Evolutionary conservation across 2,888 invertebrate species (phyloP).

Genomic region (Icerya purchasi): DNA sequence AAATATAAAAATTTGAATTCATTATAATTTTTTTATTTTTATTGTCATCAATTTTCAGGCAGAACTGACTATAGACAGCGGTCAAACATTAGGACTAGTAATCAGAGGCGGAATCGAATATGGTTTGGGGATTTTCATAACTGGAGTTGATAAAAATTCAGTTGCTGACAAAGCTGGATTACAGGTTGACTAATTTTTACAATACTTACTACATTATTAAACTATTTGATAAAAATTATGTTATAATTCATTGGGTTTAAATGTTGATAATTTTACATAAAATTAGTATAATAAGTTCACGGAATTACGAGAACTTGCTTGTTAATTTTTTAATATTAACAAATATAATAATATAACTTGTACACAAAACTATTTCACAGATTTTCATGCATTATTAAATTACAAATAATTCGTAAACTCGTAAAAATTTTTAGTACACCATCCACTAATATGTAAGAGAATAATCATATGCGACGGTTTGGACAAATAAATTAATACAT

Average conservation of each 20-base stretch:
- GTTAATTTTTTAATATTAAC: no score
- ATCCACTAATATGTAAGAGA: no score
- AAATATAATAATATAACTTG: no score
- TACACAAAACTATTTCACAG: no score
- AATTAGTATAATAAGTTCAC: not conserved
- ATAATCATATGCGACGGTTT: no score
- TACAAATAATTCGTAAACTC: no score
- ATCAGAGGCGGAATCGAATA: conserved; percentile 87
- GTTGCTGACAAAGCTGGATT: conserved; percentile 78
- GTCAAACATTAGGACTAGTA: conserved; percentile 79
- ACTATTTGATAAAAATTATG: not conserved
- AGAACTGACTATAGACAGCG: conserved; percentile 69
- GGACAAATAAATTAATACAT: no score
- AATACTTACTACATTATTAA: not conserved
- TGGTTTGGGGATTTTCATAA: conserved; percentile 85
- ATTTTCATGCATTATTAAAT: no score
- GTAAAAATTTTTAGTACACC: no score
- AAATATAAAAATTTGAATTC: no score
- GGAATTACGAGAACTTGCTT: not conserved
- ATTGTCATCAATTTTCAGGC: conserved; percentile 31
- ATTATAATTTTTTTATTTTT: no score
- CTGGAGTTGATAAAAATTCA: conserved; percentile 82
- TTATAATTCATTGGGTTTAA: no score
- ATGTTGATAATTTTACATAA: not conserved
- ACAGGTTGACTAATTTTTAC: conserved; percentile 36